Evolutionary conservation across 1,140 invertebrate genomes (phyloP).

Genomic region (Atopsyche davidsoni): DNA sequence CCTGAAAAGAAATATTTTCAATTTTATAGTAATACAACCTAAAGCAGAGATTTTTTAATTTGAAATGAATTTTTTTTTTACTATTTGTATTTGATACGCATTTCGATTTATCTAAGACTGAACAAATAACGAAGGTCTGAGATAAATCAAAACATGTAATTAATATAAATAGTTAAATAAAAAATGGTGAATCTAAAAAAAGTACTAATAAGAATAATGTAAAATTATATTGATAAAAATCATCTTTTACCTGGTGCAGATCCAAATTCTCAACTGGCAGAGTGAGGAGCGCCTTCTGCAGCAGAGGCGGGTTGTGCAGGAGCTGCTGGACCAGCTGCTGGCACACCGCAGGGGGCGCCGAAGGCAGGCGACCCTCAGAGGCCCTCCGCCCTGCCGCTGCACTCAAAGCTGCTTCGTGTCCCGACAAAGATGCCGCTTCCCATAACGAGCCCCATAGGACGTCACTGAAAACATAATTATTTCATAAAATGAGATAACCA

Average conservation of each 20-base stretch:
- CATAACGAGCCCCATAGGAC: conserved; percentile 24
- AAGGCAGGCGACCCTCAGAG: conserved; percentile 20
- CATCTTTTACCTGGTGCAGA: conserved; percentile 22
- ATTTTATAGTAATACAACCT: conserved; percentile 2
- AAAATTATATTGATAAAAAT: not conserved
- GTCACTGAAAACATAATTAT: conserved; percentile 10
- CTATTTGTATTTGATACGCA: too few relatives aligned
- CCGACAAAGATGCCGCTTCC: conserved; percentile 15
- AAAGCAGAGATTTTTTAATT: not conserved
- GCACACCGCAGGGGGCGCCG: conserved; percentile 16
- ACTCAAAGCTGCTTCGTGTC: conserved; percentile 9
- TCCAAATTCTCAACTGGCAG: conserved; percentile 26
- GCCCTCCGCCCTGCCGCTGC: conserved; percentile 17
- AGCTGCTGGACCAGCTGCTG: conserved; percentile 23
- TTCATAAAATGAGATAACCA: too few relatives aligned
- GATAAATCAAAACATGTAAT: not conserved
- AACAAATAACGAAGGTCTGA: too few relatives aligned
- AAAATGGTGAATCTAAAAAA: not conserved
- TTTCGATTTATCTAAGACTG: conserved; percentile 4
- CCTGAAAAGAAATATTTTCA: conserved; percentile 13
- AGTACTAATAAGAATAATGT: not conserved
- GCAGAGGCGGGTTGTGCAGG: conserved; percentile 9
- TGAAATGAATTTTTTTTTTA: conserved; percentile 1
- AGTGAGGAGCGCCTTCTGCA: conserved; percentile 25
- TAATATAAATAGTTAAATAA: not conserved